Base-by-base conservation (phyloP, 1,140 invertebrate genomes). In the Phthorimaea operculella region DNA sequence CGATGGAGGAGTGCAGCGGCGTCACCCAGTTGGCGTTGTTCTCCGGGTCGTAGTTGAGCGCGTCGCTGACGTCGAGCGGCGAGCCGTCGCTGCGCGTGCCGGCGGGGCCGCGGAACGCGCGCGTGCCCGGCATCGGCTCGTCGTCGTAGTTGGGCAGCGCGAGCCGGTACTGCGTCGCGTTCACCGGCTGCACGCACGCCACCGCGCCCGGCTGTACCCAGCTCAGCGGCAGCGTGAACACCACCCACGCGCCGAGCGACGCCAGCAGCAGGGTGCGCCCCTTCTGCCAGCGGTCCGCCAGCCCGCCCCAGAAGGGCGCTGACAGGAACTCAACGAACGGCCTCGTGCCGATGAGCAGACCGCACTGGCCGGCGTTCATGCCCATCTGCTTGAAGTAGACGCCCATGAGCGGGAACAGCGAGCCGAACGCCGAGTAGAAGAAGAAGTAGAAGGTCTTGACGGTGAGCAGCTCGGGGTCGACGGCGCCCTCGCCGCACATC, bases 371-470 rank as follows among this genome's bases (percentile, higher is more conserved):
- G 0, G 97, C 93, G 83, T 98, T 98, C 96, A 99, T 98, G 7
- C 96, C 98, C 90, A 99, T 93, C 86, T 98, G 96, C 81, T 96
- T 99, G 87, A 99, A 99, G 84, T 99, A 99, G 16, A 99, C 95
- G 16, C 96, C 98, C 92, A 99, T 96, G 21, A 99, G 85, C 0
- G 98, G 98, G 76, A 99, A 99, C 0, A 99, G 88, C 0, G 96
- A 98, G 6, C 98, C 98, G 71, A 99, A 99, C 0, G 98, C 98
- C 1, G 98, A 97, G 77, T 99, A 99, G 86, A 99, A 99, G 89
- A 99, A 99, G 83, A 99, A 99, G 81, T 99, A 99, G 82, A 99
- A 99, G 1, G 94, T 93, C 81, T 98, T 98, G 51, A 97, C 95
- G 4, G 96, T 93, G 52, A 98, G 88, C 47, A 98, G 87, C 76